Conservation (phyloP, 1,140 invertebrate genomes). For the Brachionus sp. region DNA sequence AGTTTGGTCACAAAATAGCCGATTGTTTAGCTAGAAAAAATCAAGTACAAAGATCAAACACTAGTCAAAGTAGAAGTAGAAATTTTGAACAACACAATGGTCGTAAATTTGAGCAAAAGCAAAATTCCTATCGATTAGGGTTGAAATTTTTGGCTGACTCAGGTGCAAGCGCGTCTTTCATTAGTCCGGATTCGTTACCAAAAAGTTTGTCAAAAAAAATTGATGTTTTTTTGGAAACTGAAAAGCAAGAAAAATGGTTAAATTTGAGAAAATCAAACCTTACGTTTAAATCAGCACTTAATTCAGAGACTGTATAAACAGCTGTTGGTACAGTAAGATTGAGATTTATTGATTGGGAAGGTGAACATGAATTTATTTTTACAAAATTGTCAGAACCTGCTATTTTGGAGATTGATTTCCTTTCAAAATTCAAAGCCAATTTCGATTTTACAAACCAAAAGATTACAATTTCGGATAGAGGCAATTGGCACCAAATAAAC, state of each 20-base stretch:
- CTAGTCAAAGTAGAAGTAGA: not conserved
- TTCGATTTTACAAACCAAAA: slow-evolving; percentile 6
- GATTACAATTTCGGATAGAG: not conserved
- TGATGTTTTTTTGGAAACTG: not conserved
- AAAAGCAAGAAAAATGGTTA: not conserved
- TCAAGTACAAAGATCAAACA: not conserved
- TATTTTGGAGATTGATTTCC: slow-evolving; percentile 3
- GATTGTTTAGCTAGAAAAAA: not conserved
- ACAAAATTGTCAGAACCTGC: slow-evolving; percentile 9
- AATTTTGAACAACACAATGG: not conserved
- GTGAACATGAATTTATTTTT: slow-evolving; percentile 15
- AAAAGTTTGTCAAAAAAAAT: not conserved
- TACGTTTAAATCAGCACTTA: not conserved
- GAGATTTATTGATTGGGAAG: not conserved
- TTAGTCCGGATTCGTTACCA: slow-evolving; percentile 2
- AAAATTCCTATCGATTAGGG: not conserved
- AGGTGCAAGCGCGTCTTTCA: slow-evolving; percentile 7
- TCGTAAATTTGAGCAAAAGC: not conserved
- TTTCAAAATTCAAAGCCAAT: not conserved
- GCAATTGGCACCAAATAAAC: not conserved
- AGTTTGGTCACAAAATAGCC: not conserved
- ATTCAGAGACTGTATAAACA: not conserved
- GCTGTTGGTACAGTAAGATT: not conserved
- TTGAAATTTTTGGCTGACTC: slow-evolving; percentile 3
- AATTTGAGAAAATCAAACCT: slow-evolving; percentile 6